Conservation (phyloP, 2,888 invertebrate species). For the Syrista parreyssii region DNA sequence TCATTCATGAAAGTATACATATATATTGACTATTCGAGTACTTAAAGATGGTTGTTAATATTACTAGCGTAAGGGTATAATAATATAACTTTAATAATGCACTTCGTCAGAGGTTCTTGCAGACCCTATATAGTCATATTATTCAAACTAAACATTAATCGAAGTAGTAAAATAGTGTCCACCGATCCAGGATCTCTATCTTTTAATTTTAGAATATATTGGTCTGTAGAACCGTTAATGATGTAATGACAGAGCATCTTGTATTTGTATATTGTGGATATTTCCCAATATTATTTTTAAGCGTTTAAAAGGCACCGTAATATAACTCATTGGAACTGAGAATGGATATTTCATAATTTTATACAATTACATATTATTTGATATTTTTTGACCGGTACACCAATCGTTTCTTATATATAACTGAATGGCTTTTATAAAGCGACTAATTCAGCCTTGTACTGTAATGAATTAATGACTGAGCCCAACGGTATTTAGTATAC, state of each 20-base stretch:
- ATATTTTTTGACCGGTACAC: neutral
- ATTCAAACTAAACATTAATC: neutral
- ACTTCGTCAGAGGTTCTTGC: neutral
- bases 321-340: neutral
- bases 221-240: neutral
- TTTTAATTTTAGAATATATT: neutral
- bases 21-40: neutral
- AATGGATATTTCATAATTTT: neutral
- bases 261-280: slow-evolving; percentile 31
- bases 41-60: neutral
- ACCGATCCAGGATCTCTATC: neutral
- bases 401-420: neutral
- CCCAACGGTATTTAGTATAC: neutral
- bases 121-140: neutral
- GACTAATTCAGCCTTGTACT: neutral
- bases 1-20: neutral
- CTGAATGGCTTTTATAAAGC: neutral
- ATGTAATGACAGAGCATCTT: slow-evolving; percentile 10
- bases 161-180: neutral
- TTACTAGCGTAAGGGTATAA: neutral
- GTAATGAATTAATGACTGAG: neutral
- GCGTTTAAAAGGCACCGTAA: neutral
- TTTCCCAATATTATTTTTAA: neutral
- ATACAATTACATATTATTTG: neutral
- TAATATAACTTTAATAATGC: neutral